phyloP scores from a whole-genome alignment of 2,113 vertebrate species.

The Phycodurus eques region DNA sequence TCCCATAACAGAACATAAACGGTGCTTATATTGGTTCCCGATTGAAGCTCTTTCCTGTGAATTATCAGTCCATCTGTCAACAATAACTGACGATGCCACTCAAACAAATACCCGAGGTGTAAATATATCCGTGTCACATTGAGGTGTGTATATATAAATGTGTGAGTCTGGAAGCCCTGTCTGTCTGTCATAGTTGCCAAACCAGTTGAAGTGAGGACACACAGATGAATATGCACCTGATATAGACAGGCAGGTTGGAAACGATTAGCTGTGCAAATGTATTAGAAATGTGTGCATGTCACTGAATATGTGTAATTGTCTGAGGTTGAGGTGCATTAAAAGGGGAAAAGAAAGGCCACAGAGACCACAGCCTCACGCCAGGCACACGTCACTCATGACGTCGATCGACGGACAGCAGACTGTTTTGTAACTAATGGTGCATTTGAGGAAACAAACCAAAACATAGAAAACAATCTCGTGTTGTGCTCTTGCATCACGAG shows the following conservation, averaged over 20 bases:
- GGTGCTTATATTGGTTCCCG: not conserved
- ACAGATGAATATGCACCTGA: conserved; percentile 7
- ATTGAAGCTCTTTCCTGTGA: not conserved
- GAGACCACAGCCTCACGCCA: conserved; percentile 52
- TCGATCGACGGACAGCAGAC: conserved; percentile 54
- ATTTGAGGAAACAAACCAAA: conserved; percentile 35
- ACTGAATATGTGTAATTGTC: conserved; percentile 25
- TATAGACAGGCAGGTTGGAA: not conserved
- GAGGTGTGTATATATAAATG: conserved; percentile 20
- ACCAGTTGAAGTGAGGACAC: conserved; percentile 23
- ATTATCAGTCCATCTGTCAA: not conserved
- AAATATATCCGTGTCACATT: conserved; percentile 21
- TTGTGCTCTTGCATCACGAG: conserved; percentile 15
- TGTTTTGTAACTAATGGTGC: conserved; percentile 48
- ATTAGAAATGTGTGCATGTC: conserved; percentile 16
- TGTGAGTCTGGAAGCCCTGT: conserved; percentile 23
- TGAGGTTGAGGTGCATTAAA: conserved; percentile 49
- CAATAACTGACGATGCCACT: conserved; percentile 15
- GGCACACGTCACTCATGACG: conserved; percentile 44
- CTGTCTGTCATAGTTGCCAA: conserved; percentile 21
- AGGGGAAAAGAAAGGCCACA: conserved; percentile 63
- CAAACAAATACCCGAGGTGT: conserved; percentile 36
- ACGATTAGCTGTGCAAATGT: not conserved
- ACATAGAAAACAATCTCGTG: conserved; percentile 14
- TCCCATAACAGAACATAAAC: not conserved